Base-by-base conservation (phyloP, 2,888 invertebrate species). In the Lithophane ornitopus region DNA sequence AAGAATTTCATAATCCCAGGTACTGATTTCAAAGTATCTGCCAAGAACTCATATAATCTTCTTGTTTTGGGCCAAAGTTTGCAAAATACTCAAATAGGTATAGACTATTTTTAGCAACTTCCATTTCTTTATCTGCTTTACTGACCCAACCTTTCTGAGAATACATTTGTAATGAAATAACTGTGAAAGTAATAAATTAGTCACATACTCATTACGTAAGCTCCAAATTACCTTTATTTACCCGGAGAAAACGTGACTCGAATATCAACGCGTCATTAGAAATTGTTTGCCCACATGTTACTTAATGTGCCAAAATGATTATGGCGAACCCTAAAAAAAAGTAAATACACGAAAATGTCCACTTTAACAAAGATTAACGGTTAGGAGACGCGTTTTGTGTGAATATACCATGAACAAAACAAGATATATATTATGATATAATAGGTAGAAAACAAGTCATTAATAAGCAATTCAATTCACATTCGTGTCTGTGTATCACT, bases 221-320 rank as follows among this genome's bases (percentile, higher is more conserved):
- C 28, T 49, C 59, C 39, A 84, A 85, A 77, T 75, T 73, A 56
- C 46, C 41, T 69, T n/a, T 74, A 76, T 74, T 85, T 72, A 62
- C 59, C 8, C 12, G 8, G 6, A 63, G 44, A 39, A 63, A 73
- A 73, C 75, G 77, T 86, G 84, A 69, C 52, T 39, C 28, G 44
- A 49, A 39, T 70, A 39, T 11, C 9, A 80, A 74, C 1, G 22
- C 3, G n/a, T 14, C 28, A 39, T 62, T 71, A 19, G 22, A 41
- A 65, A 71, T 71, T 63, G 61, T 62, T 59, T 54, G 19, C 70
- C n/a, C 46, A 34, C 22, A 26, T 61, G 6, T 46, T 52, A 16
- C 22, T 34, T 19, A 46, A 65, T 54, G 46, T 54, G n/a, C 69
- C 41, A 70, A 71, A 69, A 72, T 46, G 7, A 14, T 71, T 72